Evolutionary conservation across 2,888 invertebrate genomes (phyloP).

Genomic region (Cotesia congregata): DNA sequence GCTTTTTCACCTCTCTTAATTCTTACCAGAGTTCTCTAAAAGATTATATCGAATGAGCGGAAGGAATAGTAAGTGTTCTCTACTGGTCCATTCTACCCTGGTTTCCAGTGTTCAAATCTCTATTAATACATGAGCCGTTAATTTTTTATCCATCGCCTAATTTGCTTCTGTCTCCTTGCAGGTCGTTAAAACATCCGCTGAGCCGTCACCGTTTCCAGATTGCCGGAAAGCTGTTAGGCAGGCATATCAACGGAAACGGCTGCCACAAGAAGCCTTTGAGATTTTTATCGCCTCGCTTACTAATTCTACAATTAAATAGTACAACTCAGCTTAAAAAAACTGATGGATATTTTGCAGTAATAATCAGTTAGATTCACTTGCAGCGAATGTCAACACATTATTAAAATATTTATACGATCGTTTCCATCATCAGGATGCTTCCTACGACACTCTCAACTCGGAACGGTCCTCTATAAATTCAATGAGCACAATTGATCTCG

Average conservation of each 20-base stretch:
- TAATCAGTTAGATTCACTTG: not conserved
- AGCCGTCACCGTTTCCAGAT: not conserved
- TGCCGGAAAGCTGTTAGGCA: not conserved
- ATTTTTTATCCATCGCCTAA: not conserved
- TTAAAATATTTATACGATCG: not conserved
- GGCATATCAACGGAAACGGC: constrained; percentile 4
- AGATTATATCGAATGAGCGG: constrained; percentile 56
- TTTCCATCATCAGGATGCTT: not conserved
- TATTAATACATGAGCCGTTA: constrained; percentile 34
- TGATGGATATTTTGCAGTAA: not conserved
- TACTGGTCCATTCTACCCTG: constrained; percentile 55
- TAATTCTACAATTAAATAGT: not conserved
- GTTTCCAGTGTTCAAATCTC: constrained; percentile 22
- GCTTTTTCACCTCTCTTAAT: constrained; percentile 58
- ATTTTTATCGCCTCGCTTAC: not conserved
- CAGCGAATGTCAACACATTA: not conserved
- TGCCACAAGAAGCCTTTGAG: constrained; percentile 10
- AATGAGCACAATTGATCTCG: not conserved
- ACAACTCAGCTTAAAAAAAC: not conserved
- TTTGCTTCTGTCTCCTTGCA: constrained; percentile 1
- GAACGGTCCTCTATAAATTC: not conserved
- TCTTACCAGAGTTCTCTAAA: constrained; percentile 53
- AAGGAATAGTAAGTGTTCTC: constrained; percentile 59
- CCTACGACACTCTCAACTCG: not conserved
- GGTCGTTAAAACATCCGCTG: not conserved